Evolutionary conservation across 1,140 invertebrate species (phyloP).

Genomic region (Aleiodes sp.): DNA sequence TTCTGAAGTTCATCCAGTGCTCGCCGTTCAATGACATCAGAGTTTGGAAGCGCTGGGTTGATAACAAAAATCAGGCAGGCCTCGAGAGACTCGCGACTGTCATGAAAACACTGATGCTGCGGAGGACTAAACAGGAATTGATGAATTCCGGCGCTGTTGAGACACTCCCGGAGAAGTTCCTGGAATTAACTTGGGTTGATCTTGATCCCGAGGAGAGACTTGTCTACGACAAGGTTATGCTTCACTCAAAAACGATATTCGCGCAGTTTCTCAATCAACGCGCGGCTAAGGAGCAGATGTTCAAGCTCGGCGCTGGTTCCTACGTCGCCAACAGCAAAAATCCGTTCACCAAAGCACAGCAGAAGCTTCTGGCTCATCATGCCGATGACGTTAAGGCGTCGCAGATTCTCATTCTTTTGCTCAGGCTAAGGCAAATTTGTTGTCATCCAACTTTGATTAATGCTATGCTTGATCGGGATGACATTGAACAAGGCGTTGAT

Average conservation of each 20-base stretch:
- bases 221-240: constrained; percentile 80
- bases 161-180: constrained; percentile 73
- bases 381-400: constrained; percentile 74
- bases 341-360: constrained; percentile 59
- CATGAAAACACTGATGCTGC: constrained; percentile 82
- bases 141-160: constrained; percentile 70
- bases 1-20: constrained; percentile 86
- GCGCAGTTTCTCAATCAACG: constrained; percentile 79
- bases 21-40: constrained; percentile 88
- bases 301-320: constrained; percentile 43
- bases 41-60: constrained; percentile 74
- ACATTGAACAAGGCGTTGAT: constrained; percentile 52
- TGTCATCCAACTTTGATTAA: constrained; percentile 86
- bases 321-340: constrained; percentile 47
- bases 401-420: constrained; percentile 82
- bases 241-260: constrained; percentile 78
- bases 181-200: constrained; percentile 68
- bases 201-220: constrained; percentile 77
- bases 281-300: constrained; percentile 71
- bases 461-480: constrained; percentile 72
- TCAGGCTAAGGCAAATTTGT: constrained; percentile 89
- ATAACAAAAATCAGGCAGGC: constrained; percentile 78
- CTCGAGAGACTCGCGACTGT: constrained; percentile 79
- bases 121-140: constrained; percentile 85
- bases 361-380: constrained; percentile 52